phyloP scores from a whole-genome alignment of 2,888 invertebrate species.

The Cenopis cana region DNA sequence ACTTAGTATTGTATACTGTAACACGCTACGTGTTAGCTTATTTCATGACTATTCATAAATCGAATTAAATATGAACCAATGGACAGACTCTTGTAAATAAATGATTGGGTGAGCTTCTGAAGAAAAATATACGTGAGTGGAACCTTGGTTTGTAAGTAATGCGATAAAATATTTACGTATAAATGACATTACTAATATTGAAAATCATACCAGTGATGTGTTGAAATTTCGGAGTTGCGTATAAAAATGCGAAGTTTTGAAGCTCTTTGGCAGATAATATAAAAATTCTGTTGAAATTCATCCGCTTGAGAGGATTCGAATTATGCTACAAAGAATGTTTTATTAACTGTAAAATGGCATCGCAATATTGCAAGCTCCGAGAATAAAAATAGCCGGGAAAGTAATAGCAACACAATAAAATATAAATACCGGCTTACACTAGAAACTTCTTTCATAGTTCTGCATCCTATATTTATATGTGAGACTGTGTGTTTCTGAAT shows the following conservation, averaged over 20 bases:
- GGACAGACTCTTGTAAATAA: neutral
- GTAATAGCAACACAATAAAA: neutral
- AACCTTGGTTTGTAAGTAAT: slow-evolving; percentile 7
- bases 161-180: slow-evolving; percentile 2
- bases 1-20: slow-evolving; percentile 37
- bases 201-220: neutral
- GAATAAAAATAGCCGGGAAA: neutral
- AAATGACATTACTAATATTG: neutral
- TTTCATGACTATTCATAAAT: slow-evolving; percentile 12
- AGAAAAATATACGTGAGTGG: neutral
- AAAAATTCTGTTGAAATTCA: slow-evolving; percentile 22
- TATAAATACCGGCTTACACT: neutral
- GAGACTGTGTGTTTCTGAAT: too few relatives aligned
- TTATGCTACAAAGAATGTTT: slow-evolving; percentile 27
- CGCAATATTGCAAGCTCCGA: slow-evolving; percentile 8
- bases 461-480: too few relatives aligned
- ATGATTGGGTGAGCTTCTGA: neutral
- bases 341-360: slow-evolving; percentile 21
- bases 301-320: slow-evolving; percentile 20
- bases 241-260: slow-evolving; percentile 1
- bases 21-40: slow-evolving; percentile 27
- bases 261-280: slow-evolving; percentile 1
- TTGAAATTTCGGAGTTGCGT: neutral
- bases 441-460: neutral
- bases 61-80: slow-evolving; percentile 18